A percentile compares a stretch with the other conserved stretches of the same genome.
These are phyloP conservation scores for Callaeas wilsoni DNA, from an alignment of 2,113 vertebrate species.

Conservation along the genomic window DNA sequence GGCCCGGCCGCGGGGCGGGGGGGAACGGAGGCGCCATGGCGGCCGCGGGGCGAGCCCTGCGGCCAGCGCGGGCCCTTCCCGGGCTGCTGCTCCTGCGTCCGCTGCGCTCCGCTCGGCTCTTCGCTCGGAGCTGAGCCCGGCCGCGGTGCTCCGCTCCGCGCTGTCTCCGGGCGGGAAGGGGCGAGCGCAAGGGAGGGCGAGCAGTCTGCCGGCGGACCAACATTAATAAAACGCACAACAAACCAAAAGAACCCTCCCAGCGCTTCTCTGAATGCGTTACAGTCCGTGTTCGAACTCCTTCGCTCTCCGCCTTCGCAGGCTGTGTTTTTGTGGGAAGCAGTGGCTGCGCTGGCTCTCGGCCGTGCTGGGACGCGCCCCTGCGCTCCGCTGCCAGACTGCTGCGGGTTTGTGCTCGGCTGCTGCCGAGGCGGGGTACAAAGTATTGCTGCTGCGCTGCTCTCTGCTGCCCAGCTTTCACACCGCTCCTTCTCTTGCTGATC, in stretches of 20 bases:
- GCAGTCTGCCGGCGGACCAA: background rate
- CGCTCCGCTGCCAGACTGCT: accelerated
- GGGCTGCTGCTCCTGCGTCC: background rate
- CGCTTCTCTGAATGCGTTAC: accelerated
- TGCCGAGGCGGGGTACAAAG: accelerated
- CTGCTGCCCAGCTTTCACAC: accelerated
- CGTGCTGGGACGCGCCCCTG: background rate
- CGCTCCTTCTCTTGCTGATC: background rate
- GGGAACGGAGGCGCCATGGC: background rate
- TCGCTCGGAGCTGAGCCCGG: background rate
- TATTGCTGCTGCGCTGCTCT: accelerated
- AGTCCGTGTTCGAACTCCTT: background rate
- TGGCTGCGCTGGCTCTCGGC: background rate
- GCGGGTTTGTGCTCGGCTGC: accelerated
- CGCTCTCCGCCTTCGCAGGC: background rate
- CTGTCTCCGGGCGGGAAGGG: background rate
- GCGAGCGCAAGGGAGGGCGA: background rate
- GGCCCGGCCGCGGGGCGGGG: no score
- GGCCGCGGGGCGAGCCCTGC: background rate
- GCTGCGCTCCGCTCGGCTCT: background rate
- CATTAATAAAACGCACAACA: background rate
- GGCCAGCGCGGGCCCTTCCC: background rate
- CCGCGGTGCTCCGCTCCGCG: background rate
- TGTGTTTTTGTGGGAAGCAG: background rate
- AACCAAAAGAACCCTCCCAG: background rate